Percentiles rank a stretch among this genome's conserved stretches.
phyloP scores from a whole-genome alignment of 2,797 vertebrate genomes.

The Propithecus perrieri region DNA sequence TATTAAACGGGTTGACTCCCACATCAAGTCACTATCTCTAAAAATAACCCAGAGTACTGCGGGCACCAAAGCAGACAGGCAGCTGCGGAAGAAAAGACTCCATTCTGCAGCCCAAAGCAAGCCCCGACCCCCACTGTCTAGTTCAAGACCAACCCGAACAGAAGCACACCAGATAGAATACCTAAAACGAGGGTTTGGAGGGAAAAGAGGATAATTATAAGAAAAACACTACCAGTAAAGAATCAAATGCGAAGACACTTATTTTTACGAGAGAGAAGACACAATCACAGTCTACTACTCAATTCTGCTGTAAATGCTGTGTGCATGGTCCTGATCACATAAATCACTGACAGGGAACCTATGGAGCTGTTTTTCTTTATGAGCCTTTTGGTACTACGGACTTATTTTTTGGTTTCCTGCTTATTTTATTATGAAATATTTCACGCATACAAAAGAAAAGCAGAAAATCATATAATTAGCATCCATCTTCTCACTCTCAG shows the following conservation, averaged over 20 bases:
- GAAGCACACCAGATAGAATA: not conserved
- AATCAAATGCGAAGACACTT: not conserved
- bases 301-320: not conserved
- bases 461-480: not conserved
- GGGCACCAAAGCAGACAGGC: not conserved
- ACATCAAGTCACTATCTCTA: constrained; percentile 10
- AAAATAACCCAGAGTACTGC: constrained; percentile 43
- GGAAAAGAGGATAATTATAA: not conserved
- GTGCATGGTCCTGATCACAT: not conserved
- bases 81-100: not conserved
- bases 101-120: not conserved
- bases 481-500: not conserved
- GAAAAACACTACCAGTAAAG: not conserved
- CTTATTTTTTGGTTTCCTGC: not conserved
- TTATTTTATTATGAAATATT: not conserved
- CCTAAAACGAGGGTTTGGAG: not conserved
- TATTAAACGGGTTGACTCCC: not conserved
- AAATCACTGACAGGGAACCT: not conserved
- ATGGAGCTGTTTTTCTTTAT: not conserved
- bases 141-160: not conserved
- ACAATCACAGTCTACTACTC: not conserved
- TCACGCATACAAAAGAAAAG: not conserved
- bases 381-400: not conserved
- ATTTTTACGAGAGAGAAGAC: not conserved
- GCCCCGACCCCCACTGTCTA: not conserved